Evolutionary conservation across 2,113 vertebrate genomes (phyloP), one percentile per base, ranked within the genome.

Genomic region (Donacobius atricapilla): DNA sequence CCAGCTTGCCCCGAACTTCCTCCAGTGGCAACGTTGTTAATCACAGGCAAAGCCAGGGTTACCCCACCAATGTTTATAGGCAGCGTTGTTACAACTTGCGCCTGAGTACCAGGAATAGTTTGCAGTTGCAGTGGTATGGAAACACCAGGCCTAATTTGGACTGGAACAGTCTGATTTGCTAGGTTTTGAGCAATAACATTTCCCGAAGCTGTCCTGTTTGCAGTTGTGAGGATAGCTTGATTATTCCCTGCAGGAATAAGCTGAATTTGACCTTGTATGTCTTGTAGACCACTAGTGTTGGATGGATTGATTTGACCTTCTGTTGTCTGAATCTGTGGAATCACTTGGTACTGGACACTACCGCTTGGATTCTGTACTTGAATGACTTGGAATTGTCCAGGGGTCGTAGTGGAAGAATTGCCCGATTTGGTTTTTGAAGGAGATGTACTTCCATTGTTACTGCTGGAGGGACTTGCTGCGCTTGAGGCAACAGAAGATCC

Each of bases 1-100:
- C 99, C 98, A 72, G 98, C 98, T 97, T 99, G 99, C 66, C 99
- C 98, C 0, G 99, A 96, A 64, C 98, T 98, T 87, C 98, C 98
- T 57, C 98, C 98, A 17, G 98, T 97, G 65, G 98, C 97, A 57
- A 99, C 96, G 1, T 97, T 99, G 97, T 99, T 99, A 97, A 99
- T 99, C 93, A 99, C 99, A 17, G 99, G 99, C 96, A 99, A 96
- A 9, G 99, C 99, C 60, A 99, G 96, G 83, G 99, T 99, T 97
- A 99, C 98, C 83, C 99, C 99, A 77, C 99, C 99, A 24, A 99
- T 98, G 97, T 99, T 99, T 97, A 99, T 99, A 87, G 99, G 99
- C 73, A 99, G 97, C 1, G 99, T 99, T 73, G 99, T 99, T 98
- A 99, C 99, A 85, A 99, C 98, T 57, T 99, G 99, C 6, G 99